Evolutionary conservation across 1,140 invertebrate genomes (phyloP), one percentile per base, ranked within the genome.

Genomic region (Bradynema listronoti): DNA sequence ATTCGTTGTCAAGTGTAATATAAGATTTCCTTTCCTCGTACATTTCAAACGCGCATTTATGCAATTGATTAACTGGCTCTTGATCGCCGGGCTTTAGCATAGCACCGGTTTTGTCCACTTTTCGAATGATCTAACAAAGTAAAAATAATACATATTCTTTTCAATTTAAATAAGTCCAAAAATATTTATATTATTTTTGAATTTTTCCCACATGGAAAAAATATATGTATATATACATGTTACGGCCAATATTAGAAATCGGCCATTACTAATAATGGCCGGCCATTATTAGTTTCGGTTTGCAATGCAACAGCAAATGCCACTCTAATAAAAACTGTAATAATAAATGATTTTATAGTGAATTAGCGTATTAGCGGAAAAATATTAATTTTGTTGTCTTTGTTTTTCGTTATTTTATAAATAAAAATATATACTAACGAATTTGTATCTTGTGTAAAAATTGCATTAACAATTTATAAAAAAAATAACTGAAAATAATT

Each of bases 11-110:
- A n/a, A 98, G 96, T n/a, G n/a, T n/a, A n/a, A n/a, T n/a, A n/a
- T n/a, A n/a, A n/a, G n/a, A n/a, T n/a, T n/a, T n/a, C n/a, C n/a
- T n/a, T n/a, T n/a, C n/a, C n/a, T 93, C 96, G 79, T 98, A 96
- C 89, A 99, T 76, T 62, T 96, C 97, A 80, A 99, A 99, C 22
- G 94, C 91, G 82, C 93, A 98, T 81, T 99, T 99, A 80, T 99
- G 95, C 1, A 99, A 82, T 76, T 99, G 95, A 14, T 83, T 80
- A 0, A 90, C 96, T 0, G 98, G 93, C 0, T 95, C 94, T 81
- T 98, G 49, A 42, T 27, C 56, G 16, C 54, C 41, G 14, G 68
- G 55, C 81, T 98, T 93, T 33, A 98, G 78, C 22, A 96, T 83
- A 0, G 94, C 91, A 85, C 94, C 94, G 81, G 96, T 92, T 78